phyloP scores from a whole-genome alignment of 2,797 vertebrate genomes.

The Ptychadena robeensis region DNA sequence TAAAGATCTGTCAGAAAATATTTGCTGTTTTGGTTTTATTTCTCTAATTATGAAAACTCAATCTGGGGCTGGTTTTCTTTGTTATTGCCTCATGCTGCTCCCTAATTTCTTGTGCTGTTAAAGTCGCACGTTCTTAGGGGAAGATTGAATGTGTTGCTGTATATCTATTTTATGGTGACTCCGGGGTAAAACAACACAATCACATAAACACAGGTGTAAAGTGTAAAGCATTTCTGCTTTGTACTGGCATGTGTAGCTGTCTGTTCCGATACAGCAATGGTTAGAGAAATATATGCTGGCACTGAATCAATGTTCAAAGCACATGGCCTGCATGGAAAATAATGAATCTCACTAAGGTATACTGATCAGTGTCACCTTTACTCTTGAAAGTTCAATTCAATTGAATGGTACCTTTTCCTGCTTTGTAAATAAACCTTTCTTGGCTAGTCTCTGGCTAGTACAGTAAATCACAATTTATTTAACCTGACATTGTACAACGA shows the following conservation, averaged over 20 bases:
- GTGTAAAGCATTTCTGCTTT: not conserved
- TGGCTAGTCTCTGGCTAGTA: not conserved
- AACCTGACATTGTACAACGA: not conserved
- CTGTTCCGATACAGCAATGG: slow-evolving; percentile 2
- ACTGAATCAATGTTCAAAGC: slow-evolving; percentile 8
- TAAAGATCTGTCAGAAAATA: not conserved
- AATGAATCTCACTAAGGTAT: slow-evolving; percentile 12
- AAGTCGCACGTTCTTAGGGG: not conserved
- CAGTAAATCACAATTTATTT: slow-evolving; percentile 6
- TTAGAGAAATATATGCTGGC: not conserved
- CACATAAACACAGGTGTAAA: slow-evolving; percentile 3
- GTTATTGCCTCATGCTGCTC: not conserved
- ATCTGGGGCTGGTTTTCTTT: not conserved
- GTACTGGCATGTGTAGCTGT: not conserved
- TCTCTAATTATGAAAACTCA: not conserved
- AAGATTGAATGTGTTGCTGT: not conserved
- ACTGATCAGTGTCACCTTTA: slow-evolving; percentile 15
- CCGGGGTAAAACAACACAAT: not conserved
- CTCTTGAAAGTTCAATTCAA: not conserved
- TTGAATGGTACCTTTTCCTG: not conserved
- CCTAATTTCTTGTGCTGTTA: not conserved
- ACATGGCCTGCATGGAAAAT: not conserved
- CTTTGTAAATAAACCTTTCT: slow-evolving; percentile 14
- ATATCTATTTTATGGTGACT: not conserved
- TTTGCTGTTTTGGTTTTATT: not conserved